A percentile compares a stretch with the other conserved stretches of the same genome.
Conservation (phyloP, 2,888 invertebrate species). For the Teinopalpus imperialis region DNA sequence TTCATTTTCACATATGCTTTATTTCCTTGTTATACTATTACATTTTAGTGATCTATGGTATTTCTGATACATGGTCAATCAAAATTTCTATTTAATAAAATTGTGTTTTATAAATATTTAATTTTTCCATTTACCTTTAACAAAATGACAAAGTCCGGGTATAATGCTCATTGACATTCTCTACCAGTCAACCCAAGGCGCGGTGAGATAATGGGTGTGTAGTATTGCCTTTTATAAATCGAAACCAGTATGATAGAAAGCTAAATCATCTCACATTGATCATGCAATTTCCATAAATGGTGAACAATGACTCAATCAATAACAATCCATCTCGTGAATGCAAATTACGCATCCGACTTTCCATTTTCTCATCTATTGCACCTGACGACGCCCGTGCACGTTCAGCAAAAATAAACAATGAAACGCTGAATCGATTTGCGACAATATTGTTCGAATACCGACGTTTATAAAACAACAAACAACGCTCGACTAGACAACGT, state of each 20-base stretch:
- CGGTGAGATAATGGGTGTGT: too few relatives aligned
- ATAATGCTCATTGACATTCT: too few relatives aligned
- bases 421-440: slow-evolving; percentile 38
- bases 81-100: too few relatives aligned
- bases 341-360: slow-evolving; percentile 34
- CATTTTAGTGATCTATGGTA: too few relatives aligned
- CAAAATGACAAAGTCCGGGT: too few relatives aligned
- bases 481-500: not conserved
- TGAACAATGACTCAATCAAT: slow-evolving; percentile 27
- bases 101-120: too few relatives aligned
- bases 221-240: too few relatives aligned
- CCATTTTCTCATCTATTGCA: slow-evolving; percentile 38
- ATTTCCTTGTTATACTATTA: too few relatives aligned
- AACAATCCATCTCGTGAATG: slow-evolving; percentile 28
- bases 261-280: slow-evolving; percentile 21
- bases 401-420: slow-evolving; percentile 56
- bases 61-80: too few relatives aligned
- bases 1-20: too few relatives aligned
- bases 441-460: slow-evolving; percentile 37
- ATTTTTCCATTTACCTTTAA: too few relatives aligned
- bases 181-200: too few relatives aligned
- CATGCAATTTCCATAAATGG: slow-evolving; percentile 30
- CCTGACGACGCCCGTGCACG: slow-evolving; percentile 33
- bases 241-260: slow-evolving; percentile 18
- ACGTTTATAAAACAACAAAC: slow-evolving; percentile 40